Conservation (phyloP, 1,140 invertebrate species). For the Cepaea nemoralis region DNA sequence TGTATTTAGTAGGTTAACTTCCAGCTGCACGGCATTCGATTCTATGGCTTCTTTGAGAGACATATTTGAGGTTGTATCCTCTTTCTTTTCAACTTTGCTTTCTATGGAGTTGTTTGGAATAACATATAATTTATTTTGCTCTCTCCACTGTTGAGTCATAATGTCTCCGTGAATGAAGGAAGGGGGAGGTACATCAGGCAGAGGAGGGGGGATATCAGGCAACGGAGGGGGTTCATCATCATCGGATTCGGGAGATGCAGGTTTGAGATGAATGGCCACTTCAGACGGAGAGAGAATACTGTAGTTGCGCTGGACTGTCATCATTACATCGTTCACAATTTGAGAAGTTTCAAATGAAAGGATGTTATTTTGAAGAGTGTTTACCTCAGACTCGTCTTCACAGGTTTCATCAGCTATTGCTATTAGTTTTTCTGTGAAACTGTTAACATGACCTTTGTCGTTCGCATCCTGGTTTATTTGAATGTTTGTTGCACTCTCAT, state of each 20-base stretch:
- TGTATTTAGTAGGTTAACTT: neutral
- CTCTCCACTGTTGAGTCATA: neutral
- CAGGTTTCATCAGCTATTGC: neutral
- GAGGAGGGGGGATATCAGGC: slow-evolving; percentile 4
- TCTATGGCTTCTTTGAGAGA: too few species aligned
- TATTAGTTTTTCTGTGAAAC: too few species aligned
- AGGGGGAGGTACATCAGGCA: too few species aligned
- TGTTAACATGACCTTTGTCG: too few species aligned
- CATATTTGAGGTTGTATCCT: neutral
- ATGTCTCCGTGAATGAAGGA: neutral
- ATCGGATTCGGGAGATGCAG: slow-evolving; percentile 7
- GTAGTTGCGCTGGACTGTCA: slow-evolving; percentile 12
- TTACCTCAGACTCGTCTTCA: neutral
- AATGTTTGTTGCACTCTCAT: too few species aligned
- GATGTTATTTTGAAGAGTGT: neutral
- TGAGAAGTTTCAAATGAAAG: neutral
- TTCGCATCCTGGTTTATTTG: too few species aligned
- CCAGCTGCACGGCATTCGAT: neutral
- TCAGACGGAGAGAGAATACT: neutral
- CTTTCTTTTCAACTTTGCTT: neutral
- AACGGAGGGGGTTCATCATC: slow-evolving; percentile 47
- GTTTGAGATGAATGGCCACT: neutral
- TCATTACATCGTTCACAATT: slow-evolving; percentile 23
- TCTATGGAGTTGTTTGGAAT: neutral
- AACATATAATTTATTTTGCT: neutral